Evolutionary conservation across 2,888 invertebrate species (phyloP).

Genomic region (Ptychoptera albimana): DNA sequence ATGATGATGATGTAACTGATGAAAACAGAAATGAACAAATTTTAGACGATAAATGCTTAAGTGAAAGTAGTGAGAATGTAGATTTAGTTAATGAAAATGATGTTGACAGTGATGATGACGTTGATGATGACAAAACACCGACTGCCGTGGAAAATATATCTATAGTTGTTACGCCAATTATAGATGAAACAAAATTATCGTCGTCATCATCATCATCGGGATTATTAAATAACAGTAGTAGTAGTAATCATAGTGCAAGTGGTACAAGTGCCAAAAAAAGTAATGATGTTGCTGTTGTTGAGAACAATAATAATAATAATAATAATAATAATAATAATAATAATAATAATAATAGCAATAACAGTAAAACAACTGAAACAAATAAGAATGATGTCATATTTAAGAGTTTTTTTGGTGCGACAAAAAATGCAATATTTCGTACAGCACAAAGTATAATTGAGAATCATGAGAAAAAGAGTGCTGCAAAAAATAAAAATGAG

Average conservation of each 20-base stretch:
- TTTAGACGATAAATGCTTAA: background rate
- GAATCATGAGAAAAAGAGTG: constrained; percentile 31
- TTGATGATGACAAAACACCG: background rate
- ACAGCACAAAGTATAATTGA: constrained; percentile 32
- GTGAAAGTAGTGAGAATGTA: background rate
- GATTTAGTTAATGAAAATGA: background rate
- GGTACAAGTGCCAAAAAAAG: no score
- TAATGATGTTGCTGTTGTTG: background rate
- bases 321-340: background rate
- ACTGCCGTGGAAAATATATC: constrained; percentile 1
- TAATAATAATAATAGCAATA: background rate
- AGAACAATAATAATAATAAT: background rate
- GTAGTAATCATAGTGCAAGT: no score
- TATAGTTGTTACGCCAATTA: background rate
- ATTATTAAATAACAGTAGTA: no score
- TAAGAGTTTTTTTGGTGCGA: constrained; percentile 29
- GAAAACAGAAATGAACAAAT: constrained; percentile 1
- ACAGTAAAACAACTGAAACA: background rate
- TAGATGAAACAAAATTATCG: background rate
- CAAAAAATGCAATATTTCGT: constrained; percentile 31
- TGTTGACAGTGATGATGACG: constrained; percentile 5
- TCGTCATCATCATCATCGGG: no score
- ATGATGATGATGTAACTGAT: constrained; percentile 9
- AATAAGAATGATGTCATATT: constrained; percentile 27
- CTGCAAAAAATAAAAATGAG: constrained; percentile 24